Evolutionary conservation across 2,797 vertebrate genomes (phyloP).

Genomic region (Dromococcyx pavoninus): DNA sequence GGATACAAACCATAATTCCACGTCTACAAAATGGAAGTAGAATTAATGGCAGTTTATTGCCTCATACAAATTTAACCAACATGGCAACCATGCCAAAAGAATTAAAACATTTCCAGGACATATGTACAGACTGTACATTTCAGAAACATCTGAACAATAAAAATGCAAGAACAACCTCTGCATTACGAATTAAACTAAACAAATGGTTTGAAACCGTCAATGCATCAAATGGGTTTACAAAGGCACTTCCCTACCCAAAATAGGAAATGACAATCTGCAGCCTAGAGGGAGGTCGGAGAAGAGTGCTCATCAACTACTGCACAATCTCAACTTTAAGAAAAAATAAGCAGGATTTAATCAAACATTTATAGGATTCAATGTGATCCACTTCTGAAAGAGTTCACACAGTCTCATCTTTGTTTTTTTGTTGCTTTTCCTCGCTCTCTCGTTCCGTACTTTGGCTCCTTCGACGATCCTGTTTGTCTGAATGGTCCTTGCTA

Average conservation of each 20-base stretch:
- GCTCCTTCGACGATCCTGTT: slow-evolving; percentile 82
- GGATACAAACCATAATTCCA: slow-evolving; percentile 80
- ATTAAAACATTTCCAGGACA: slow-evolving; percentile 91
- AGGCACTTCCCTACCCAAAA: slow-evolving; percentile 86
- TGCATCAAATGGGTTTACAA: slow-evolving; percentile 80
- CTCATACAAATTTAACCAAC: slow-evolving; percentile 87
- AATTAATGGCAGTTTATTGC: slow-evolving; percentile 88
- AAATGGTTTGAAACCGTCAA: slow-evolving; percentile 74
- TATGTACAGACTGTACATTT: slow-evolving; percentile 92
- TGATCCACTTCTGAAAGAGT: slow-evolving; percentile 80
- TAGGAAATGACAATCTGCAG: slow-evolving; percentile 81
- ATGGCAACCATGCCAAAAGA: slow-evolving; percentile 84
- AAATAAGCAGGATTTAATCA: slow-evolving; percentile 78
- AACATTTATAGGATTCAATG: slow-evolving; percentile 84
- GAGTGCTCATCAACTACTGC: slow-evolving; percentile 79
- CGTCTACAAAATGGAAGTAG: slow-evolving; percentile 78
- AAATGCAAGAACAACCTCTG: slow-evolving; percentile 79
- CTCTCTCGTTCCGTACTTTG: slow-evolving; percentile 84
- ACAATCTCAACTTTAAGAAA: slow-evolving; percentile 77
- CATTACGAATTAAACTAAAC: slow-evolving; percentile 77
- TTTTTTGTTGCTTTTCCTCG: slow-evolving; percentile 81
- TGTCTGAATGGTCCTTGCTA: slow-evolving; percentile 85
- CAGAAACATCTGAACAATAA: slow-evolving; percentile 82
- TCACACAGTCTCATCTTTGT: slow-evolving; percentile 82
- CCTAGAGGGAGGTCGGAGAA: slow-evolving; percentile 77